Base-by-base conservation (phyloP, 2,888 invertebrate species). In the Eupithecia centaureata region DNA sequence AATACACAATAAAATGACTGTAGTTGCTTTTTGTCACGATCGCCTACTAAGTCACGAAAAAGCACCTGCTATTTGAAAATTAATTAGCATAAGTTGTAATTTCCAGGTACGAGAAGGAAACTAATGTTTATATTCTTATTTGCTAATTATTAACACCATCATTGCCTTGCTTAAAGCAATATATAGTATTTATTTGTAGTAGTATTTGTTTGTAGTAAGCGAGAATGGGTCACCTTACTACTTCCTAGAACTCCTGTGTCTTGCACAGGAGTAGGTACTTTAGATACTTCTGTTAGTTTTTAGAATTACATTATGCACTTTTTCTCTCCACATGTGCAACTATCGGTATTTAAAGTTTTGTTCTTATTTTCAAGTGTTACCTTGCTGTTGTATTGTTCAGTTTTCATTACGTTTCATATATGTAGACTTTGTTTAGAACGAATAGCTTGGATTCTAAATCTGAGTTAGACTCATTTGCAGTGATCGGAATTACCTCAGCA, bases 1-100 rank as follows among this genome's bases (percentile, higher is more conserved):
- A 57, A 32, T 30, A 32, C 22, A 57, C 22, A 32, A 22, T 57
- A 33, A 57, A 32, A 57, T 57, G 30, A 30, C 10, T 13, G 32
- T 22, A 10, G 13, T 56, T 15, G 18, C n/a, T 30, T 27, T 30
- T 30, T 57, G 57, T 57, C 57, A 57, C 57, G 57, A 57, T 32
- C 22, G 22, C 18, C 30, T 32, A 18, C 56, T 30, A 12, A 32
- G 32, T 57, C 57, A 57, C 57, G 57, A 57, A 57, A 57, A 56
- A 18, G 3, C 28, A 8, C 30, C 18, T 3, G 57, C 10, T 57
- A 57, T 57, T 57, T 28, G 54, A 32, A 30, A 22, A 30, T 28
- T 56, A 56, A 56, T 56, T 28, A 56, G 54, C 54, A 28, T 28
- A 28, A 56, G 22, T 47, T 47, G 22, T 56, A 30, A 56, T 56